Base-by-base conservation (phyloP, 1,140 invertebrate genomes). In the Cotesia typhae region DNA sequence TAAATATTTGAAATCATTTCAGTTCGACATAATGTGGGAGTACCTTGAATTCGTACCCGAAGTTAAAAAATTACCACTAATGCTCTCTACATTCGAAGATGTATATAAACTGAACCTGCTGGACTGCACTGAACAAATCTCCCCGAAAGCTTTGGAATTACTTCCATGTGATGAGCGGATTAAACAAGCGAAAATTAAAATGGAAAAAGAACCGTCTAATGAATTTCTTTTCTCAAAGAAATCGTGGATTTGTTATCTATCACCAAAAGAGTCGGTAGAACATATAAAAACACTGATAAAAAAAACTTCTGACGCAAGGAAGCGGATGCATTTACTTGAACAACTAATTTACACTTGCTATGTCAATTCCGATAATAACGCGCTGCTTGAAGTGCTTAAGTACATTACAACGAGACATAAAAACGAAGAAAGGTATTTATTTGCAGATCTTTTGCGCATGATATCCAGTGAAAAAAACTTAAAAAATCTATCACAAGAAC, bases 161-260 rank as follows among this genome's bases (percentile, higher is more conserved):
- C 38, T 87, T 20, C 71, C 79, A 1, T 2, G 4, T 0, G 75
- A 81, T 0, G 73, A 84, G 4, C 77, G 85, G 3, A 67, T 74
- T 0, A 65, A n/a, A n/a, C 74, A 81, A 14, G 83, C 81, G 1
- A 73, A 66, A 17, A 68, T 72, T 4, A 82, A 84, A 20, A n/a
- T 84, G 14, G 77, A 63, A 14, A 28, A 37, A 72, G 4, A 76
- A 41, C 38, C 71, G 3, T n/a, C 9, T 0, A 4, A 67, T 4
- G 37, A 35, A 7, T n/a, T 7, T 17, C 57, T 12, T 35, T 7
- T 47, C 1, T 68, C 67, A 0, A 17, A 67, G 1, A 14, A 14
- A 4, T 72, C 64, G 0, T 85, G 84, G 83, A 76, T 67, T 36
- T 80, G 78, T 69, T 87, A 82, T 47, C 70, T 87, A n/a, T 68